Base-by-base conservation (phyloP, 2,113 vertebrate species). In the Zosterops pallidus region DNA sequence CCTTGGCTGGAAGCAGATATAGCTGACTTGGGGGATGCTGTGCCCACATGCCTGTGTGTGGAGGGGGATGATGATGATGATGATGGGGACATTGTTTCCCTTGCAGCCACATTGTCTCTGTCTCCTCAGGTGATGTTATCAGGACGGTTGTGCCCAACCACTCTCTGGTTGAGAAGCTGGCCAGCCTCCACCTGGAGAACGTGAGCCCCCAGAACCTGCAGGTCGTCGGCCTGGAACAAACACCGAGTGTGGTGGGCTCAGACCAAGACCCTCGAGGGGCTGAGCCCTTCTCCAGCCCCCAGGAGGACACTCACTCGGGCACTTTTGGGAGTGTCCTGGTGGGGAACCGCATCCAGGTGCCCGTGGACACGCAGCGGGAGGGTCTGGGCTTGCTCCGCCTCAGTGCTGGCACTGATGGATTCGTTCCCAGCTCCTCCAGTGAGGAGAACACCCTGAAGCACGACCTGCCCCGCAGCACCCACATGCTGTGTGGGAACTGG, bases 291-390 rank as follows among this genome's bases (percentile, higher is more conserved):
- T 93, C 97, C 13, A 96, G 96, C 80, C 93, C 90, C 39, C 98
- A 98, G 5, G 97, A 98, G 63, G 97, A 99, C 76, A 95, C 97
- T 12, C 98, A 99, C 91, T 99, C 99, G 0, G 99, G 99, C 53
- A 99, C 99, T 14, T 99, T 99, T 67, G 99, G 99, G 75, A 99
- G 99, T 2, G 98, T 99, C 88, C 96, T 99, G 56, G 98, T 99
- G 15, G 99, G 99, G 79, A 99, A 99, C 97, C 98, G 99, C 26
- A 99, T 99, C 95, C 99, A 99, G 96, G 98, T 99, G 83, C 98
- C 98, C 0, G 92, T 89, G 42, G 98, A 98, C 79, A 84, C 96
- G 1, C 98, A 98, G 69, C 93, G 95, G 0, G 96, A 97, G 68
- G 92, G 70, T 6, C 79, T 91, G 0, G 72, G 98, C 39, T 87